Evolutionary conservation across 2,888 invertebrate species (phyloP), one percentile per base, ranked within the genome.

Genomic region (Cheilosia grossa): DNA sequence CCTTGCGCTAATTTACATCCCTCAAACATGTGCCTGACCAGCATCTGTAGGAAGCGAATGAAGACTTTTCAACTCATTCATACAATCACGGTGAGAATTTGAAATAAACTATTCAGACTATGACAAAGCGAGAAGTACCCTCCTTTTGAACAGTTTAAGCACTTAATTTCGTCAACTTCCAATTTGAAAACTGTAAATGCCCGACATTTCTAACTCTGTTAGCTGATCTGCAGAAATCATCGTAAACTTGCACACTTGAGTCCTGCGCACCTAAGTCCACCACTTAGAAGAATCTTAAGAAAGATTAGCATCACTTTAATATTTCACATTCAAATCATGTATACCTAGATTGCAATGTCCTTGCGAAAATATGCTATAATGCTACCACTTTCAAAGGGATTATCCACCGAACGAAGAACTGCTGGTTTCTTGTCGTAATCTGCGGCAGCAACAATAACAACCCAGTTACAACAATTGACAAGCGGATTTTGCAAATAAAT

Each of bases 401-500:
- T 66, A 82, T 75, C 77, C 59, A 49, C 42, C 61, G 53, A 66
- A 59, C 44, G 19, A 37, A 47, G 59, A 75, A 53, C 53, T 27
- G 24, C 53, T 66, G 53, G 44, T 47, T 66, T 30, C 70, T 82
- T 66, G 51, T 24, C 10, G 27, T 56, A 75, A 82, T 82, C 70
- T 63, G 53, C 56, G 70, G 17, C 24, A 40, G 59, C 47, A 75
- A 59, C 47, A 81, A 81, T 30, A 49, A 15, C 58, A 67, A 9
- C 66, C 6, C n/a, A 37, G 15, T 27, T 74, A 40, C 27, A 66
- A 80, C 66, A 81, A 81, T 64, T 44, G 75, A 10, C 58, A 81
- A 81, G 75, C 70, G 77, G 82, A 82, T 75, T 70, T 77, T n/a
- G 47, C 33, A 53, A 58, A 77, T 70, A 82, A 82, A 77, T 82